Percentiles rank a stretch among this genome's conserved stretches.
Conservation (phyloP, 1,140 invertebrate species). For the Euschistus heros region DNA sequence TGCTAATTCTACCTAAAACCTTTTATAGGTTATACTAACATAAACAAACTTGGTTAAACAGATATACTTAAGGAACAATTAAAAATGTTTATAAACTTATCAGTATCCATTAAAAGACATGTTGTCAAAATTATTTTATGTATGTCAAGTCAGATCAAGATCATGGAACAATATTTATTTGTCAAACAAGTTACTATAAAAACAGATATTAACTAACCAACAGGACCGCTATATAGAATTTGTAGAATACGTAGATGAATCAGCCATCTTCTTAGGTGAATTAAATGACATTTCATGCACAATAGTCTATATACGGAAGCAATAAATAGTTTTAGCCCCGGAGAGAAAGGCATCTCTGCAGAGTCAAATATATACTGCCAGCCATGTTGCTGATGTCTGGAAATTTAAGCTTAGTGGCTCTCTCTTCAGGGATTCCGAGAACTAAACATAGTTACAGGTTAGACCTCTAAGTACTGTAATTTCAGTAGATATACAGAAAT, state of each 20-base stretch:
- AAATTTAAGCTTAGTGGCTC: constrained; percentile 41
- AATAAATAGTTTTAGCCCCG: constrained; percentile 35
- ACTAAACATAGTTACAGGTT: background rate
- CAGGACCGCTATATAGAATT: background rate
- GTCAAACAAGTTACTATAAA: background rate
- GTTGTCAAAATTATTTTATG: no score
- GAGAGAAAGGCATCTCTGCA: constrained; percentile 68
- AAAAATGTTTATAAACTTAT: no score
- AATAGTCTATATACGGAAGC: background rate
- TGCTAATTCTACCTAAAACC: no score
- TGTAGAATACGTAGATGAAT: constrained; percentile 1
- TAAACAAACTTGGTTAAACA: no score
- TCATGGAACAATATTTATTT: no score
- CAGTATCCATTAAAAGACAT: no score
- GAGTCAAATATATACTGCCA: constrained; percentile 81
- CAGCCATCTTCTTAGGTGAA: constrained; percentile 18
- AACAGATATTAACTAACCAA: background rate
- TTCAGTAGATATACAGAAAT: no score
- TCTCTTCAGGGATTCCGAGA: background rate
- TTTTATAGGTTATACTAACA: no score
- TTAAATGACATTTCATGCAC: constrained; percentile 18
- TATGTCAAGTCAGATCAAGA: no score
- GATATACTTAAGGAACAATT: no score
- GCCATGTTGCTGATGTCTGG: constrained; percentile 67
- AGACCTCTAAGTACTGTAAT: no score